phyloP scores from a whole-genome alignment of 2,888 invertebrate genomes.

The Entomobrya proxima region DNA sequence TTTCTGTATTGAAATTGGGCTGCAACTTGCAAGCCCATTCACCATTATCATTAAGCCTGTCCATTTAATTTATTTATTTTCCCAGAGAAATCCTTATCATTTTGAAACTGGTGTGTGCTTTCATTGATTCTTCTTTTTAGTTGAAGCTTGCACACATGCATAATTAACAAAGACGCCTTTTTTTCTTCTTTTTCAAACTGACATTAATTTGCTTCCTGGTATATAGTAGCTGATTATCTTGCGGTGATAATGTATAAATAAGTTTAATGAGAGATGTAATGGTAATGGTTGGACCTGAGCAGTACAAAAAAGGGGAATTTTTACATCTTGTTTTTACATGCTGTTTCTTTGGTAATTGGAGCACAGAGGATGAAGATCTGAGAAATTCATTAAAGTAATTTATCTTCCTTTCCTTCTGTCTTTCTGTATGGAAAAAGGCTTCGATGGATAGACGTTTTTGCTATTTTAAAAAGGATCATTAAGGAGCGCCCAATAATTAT shows the following conservation, averaged over 20 bases:
- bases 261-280: neutral
- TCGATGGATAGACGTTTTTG: neutral
- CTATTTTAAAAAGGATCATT: slow-evolving; percentile 17
- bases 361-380: neutral
- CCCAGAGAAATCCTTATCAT: neutral
- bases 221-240: neutral
- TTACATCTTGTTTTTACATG: neutral
- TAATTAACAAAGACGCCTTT: neutral
- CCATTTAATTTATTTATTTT: slow-evolving; percentile 19
- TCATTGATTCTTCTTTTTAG: neutral
- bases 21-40: too few species aligned
- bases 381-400: slow-evolving; percentile 24
- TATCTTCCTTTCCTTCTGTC: slow-evolving; percentile 1
- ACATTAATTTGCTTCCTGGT: neutral
- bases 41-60: slow-evolving; percentile 10
- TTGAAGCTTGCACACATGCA: neutral
- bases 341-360: neutral
- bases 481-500: slow-evolving; percentile 15
- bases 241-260: neutral
- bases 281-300: too few species aligned
- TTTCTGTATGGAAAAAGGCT: neutral
- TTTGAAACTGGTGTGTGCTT: too few species aligned
- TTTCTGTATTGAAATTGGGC: too few species aligned
- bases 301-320: neutral
- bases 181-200: neutral